phyloP scores from a whole-genome alignment of 2,888 invertebrate species.

The Lydus trimaculatus region DNA sequence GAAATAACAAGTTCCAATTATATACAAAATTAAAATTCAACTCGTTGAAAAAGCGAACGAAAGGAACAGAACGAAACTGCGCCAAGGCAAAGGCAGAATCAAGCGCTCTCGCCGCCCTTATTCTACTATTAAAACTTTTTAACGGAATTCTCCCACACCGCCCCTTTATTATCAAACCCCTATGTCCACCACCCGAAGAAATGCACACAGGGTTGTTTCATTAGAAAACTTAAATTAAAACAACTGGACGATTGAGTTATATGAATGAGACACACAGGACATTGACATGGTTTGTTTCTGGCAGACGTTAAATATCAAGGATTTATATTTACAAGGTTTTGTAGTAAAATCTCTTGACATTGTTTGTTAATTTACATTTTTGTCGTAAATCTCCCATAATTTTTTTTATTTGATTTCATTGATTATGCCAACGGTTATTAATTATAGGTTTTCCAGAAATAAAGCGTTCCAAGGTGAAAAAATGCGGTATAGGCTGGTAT shows the following conservation, averaged over 20 bases:
- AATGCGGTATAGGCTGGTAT: too few species aligned
- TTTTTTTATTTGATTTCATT: too few species aligned
- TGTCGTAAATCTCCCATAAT: too few species aligned
- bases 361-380: too few species aligned
- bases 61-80: conserved; percentile 22
- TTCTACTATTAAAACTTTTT: conserved; percentile 60
- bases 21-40: conserved; percentile 62
- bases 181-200: conserved; percentile 45
- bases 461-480: too few species aligned
- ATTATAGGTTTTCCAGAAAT: too few species aligned
- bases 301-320: not conserved
- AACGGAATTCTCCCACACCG: conserved; percentile 54
- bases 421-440: too few species aligned
- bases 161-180: not conserved
- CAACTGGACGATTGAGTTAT: conserved; percentile 56
- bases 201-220: conserved; percentile 52
- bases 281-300: not conserved
- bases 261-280: too few species aligned
- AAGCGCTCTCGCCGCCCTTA: conserved; percentile 36
- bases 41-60: conserved; percentile 61
- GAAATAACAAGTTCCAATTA: conserved; percentile 60
- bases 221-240: conserved; percentile 60
- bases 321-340: not conserved
- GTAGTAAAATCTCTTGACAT: too few species aligned
- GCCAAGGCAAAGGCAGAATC: not conserved